Evolutionary conservation across 2,797 vertebrate genomes (phyloP).

Genomic region (Rhabdomys pumilio): DNA sequence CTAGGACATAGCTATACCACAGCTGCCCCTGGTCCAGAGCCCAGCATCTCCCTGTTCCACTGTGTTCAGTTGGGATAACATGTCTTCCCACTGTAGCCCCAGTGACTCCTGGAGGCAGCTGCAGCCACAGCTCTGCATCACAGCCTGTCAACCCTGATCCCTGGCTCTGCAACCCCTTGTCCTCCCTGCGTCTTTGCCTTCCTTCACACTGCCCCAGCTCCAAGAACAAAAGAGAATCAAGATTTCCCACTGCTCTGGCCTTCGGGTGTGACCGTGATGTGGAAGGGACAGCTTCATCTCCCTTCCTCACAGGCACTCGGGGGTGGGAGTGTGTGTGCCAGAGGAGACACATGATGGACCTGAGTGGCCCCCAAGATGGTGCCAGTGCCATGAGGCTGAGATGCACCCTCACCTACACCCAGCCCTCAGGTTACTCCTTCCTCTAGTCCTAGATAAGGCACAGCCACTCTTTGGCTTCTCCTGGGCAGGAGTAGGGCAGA

Average conservation of each 20-base stretch:
- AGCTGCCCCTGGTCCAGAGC: not conserved
- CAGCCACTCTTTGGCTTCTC: not conserved
- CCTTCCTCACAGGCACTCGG: not conserved
- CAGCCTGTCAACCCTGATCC: not conserved
- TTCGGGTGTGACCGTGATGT: not conserved
- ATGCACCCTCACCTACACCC: not conserved
- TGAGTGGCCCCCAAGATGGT: not conserved
- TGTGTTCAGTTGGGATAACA: not conserved
- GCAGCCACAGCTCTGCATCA: not conserved
- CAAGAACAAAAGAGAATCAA: not conserved
- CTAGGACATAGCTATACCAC: accelerated
- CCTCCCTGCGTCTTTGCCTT: not conserved
- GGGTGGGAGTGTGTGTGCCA: no score
- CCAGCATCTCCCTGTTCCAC: not conserved
- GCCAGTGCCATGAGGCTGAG: not conserved
- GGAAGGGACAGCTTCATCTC: accelerated
- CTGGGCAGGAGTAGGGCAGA: not conserved
- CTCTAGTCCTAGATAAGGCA: not conserved
- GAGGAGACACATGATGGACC: not conserved
- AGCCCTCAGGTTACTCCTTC: not conserved
- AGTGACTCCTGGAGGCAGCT: no score
- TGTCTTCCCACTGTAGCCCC: accelerated
- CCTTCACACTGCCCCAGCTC: not conserved
- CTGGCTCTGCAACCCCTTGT: not conserved
- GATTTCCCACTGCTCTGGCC: not conserved